These are phyloP conservation scores for Trichogramma evanescens DNA, from an alignment of 2,888 invertebrate genomes.

Conservation along the genomic window DNA sequence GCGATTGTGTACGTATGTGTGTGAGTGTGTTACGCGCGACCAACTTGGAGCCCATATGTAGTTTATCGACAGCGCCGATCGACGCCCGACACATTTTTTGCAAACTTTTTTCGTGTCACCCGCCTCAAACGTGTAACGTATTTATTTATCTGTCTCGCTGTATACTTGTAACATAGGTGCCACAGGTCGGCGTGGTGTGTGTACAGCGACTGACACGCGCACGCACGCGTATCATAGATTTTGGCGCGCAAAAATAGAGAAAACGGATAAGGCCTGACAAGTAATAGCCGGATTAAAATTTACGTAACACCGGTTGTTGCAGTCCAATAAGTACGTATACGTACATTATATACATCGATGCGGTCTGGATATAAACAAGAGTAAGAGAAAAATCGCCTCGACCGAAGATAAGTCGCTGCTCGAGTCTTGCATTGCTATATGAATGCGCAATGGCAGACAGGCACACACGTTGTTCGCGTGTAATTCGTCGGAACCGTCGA, in stretches of 20 bases:
- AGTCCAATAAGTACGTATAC: not conserved
- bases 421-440: too few relatives aligned
- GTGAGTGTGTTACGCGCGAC: not conserved
- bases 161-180: not conserved
- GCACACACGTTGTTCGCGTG: too few relatives aligned
- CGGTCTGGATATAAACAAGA: too few relatives aligned
- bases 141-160: not conserved
- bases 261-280: conserved; percentile 28
- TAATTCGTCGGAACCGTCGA: too few relatives aligned
- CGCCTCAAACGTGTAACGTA: not conserved
- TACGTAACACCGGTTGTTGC: conserved; percentile 34
- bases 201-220: not conserved
- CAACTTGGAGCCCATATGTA: not conserved
- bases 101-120: not conserved
- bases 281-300: conserved; percentile 34
- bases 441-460: too few relatives aligned
- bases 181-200: conserved; percentile 7
- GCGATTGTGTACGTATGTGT: not conserved
- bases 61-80: not conserved
- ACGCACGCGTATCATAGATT: too few relatives aligned
- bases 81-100: not conserved
- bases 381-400: too few relatives aligned
- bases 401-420: too few relatives aligned
- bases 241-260: too few relatives aligned
- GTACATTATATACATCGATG: too few relatives aligned